Evolutionary conservation across 2,888 invertebrate species (phyloP).

Genomic region (Netelia melanura): DNA sequence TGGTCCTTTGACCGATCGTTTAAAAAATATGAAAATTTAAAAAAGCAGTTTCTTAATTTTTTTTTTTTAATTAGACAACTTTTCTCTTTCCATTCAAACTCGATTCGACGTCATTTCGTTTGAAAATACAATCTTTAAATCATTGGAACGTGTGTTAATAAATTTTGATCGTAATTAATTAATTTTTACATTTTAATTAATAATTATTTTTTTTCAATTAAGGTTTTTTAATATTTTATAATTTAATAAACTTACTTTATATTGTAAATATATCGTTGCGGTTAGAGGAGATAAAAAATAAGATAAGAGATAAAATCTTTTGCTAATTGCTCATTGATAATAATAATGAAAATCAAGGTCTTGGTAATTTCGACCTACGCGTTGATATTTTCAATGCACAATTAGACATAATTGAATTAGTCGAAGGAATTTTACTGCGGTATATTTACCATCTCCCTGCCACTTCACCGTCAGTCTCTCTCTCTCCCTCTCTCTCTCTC

Average conservation of each 20-base stretch:
- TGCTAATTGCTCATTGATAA: constrained; percentile 2
- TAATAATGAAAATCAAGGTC: constrained; percentile 33
- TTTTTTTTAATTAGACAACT: neutral
- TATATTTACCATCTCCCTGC: constrained; percentile 3
- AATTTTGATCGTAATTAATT: no score
- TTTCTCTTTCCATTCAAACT: neutral
- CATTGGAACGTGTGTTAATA: no score
- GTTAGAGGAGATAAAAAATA: neutral
- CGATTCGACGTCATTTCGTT: no score
- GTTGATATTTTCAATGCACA: constrained; percentile 14
- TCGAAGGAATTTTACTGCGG: constrained; percentile 29
- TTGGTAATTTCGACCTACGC: constrained; percentile 36
- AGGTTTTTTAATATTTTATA: neutral
- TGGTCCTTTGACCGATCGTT: no score
- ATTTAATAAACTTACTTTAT: neutral
- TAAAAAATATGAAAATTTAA: no score
- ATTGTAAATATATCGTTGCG: neutral
- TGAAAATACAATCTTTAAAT: no score
- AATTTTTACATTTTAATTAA: no score
- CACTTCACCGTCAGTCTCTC: neutral
- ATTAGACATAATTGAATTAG: constrained; percentile 52
- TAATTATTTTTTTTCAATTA: neutral
- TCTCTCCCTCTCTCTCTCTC: no score
- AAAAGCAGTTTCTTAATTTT: neutral
- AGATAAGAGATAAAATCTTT: neutral